Evolutionary conservation across 2,888 invertebrate genomes (phyloP), one percentile per base, ranked within the genome.

Genomic region (Rhimphoctona megacephalus): DNA sequence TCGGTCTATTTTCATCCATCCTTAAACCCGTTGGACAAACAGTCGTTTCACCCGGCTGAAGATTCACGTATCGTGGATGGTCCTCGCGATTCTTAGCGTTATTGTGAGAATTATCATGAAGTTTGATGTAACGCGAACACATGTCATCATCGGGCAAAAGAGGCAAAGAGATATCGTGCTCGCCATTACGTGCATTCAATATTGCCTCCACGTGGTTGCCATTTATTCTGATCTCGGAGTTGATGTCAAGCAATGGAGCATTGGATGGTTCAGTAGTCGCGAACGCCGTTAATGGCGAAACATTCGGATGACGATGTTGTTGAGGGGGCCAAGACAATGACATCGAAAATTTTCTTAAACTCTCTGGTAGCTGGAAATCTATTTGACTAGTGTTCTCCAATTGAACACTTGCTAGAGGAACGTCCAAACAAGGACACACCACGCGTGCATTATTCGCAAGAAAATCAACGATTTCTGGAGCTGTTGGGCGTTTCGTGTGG

Each of bases 391-490:
- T 96, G 91, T 96, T 96, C 87, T 97, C 97, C 90, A 97, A 95
- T 92, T 97, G 96, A 74, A 98, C 96, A 85, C 97, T 96, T 67
- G 96, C 96, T 82, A 96, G 95, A 73, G 97, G 98, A 87, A 96
- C 96, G 92, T 98, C 98, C 54, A 98, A 95, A 91, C 97, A 97
- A 0, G 98, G 98, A 33, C 96, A 95, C 74, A 98, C 95, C 80
- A 98, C 95, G 7, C 97, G 96, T 22, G 97, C 97, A 93, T 97
- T 96, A 90, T 96, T 97, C 3, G 97, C 97, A 85, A 98, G 95
- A 92, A 97, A 97, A 86, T 98, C 98, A 1, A 97, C 97, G 84
- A 98, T 96, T 94, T 97, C 97, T 0, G 96, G 96, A 0, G 98
- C 97, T 2, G 96, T 95, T 5, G 98, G 98, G 30, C 98, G 96